Evolutionary conservation across 2,888 invertebrate genomes (phyloP).

Genomic region (Eudasyphora cyanicolor): DNA sequence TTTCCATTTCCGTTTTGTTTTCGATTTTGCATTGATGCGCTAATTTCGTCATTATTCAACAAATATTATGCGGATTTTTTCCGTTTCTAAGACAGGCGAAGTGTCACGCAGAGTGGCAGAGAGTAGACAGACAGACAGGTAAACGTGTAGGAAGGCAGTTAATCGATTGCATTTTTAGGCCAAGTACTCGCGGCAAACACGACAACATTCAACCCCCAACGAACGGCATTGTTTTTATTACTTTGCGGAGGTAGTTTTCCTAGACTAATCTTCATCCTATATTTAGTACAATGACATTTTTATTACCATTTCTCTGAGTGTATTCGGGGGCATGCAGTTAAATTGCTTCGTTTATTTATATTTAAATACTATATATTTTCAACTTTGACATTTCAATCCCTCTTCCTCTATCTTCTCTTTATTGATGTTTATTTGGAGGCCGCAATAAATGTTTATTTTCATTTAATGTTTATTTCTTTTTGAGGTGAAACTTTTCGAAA

Average conservation of each 20-base stretch:
- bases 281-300: no score
- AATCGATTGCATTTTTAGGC: constrained; percentile 7
- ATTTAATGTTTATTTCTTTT: constrained; percentile 13
- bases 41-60: constrained; percentile 39
- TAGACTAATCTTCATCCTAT: no score
- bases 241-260: no score
- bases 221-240: not conserved
- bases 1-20: constrained; percentile 9
- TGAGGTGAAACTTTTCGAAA: not conserved
- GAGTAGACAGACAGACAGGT: not conserved
- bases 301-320: not conserved
- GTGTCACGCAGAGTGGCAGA: not conserved
- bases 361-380: not conserved
- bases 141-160: not conserved
- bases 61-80: not conserved
- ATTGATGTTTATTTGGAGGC: not conserved
- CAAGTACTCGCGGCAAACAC: not conserved
- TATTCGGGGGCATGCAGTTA: not conserved
- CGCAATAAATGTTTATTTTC: constrained; percentile 7
- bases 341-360: not conserved
- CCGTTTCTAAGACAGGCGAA: constrained; percentile 16
- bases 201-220: not conserved
- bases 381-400: constrained; percentile 17
- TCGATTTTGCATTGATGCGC: constrained; percentile 28
- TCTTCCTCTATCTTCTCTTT: not conserved